Evolutionary conservation across 1,140 invertebrate genomes (phyloP).

Genomic region (Pantala flavescens): DNA sequence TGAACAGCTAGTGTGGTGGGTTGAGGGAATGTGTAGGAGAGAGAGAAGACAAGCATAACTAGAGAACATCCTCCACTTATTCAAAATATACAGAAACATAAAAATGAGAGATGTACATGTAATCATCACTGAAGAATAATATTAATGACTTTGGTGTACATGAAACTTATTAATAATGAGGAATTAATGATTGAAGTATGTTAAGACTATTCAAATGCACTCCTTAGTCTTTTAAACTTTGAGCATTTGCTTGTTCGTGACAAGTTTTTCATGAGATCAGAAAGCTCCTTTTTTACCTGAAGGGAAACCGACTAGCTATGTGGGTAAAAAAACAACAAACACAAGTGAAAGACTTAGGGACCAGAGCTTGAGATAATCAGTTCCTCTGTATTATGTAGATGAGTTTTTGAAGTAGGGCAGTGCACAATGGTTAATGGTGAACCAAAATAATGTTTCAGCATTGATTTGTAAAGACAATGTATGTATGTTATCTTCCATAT

Average conservation of each 20-base stretch:
- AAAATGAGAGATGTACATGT: not conserved
- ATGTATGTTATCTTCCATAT: no score
- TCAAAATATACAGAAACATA: conserved; percentile 4
- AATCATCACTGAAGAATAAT: not conserved
- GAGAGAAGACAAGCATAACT: no score
- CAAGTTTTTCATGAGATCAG: conserved; percentile 1
- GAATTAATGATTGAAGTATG: not conserved
- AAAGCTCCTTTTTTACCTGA: conserved; percentile 9
- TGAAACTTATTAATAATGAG: not conserved
- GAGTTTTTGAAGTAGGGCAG: not conserved
- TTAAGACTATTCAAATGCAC: not conserved
- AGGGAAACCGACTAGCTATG: conserved; percentile 4
- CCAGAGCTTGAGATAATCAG: not conserved
- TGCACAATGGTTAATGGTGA: not conserved
- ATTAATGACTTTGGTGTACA: not conserved
- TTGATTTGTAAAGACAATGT: no score
- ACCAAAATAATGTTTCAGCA: not conserved
- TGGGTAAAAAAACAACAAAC: not conserved
- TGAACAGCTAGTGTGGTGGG: no score
- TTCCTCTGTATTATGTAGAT: no score
- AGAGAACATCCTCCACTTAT: no score
- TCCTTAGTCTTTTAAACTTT: not conserved
- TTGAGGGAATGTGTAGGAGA: no score
- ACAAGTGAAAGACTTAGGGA: not conserved
- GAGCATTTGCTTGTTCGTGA: conserved; percentile 8